Evolutionary conservation across 1,140 invertebrate species (phyloP).

Genomic region (Drosophila ironensis): DNA sequence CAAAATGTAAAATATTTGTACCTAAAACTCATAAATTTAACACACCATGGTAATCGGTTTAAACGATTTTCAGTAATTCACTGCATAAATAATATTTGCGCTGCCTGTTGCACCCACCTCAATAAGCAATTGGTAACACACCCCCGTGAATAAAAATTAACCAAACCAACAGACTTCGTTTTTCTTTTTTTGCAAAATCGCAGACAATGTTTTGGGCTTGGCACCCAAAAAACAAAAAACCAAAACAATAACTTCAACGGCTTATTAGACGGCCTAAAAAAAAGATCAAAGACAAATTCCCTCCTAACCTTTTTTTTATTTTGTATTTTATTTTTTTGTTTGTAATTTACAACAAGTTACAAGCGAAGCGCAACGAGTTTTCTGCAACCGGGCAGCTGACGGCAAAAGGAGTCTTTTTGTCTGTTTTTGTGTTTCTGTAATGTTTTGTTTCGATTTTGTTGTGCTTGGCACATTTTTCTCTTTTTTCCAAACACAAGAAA

Average conservation of each 20-base stretch:
- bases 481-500: constrained; percentile 60
- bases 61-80: not conserved
- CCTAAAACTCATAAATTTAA: too few species aligned
- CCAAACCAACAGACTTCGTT: constrained; percentile 11
- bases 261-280: constrained; percentile 47
- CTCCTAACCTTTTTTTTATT: constrained; percentile 26
- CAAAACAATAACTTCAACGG: constrained; percentile 23
- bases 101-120: constrained; percentile 36
- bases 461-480: constrained; percentile 21
- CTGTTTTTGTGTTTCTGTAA: too few species aligned
- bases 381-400: constrained; percentile 67
- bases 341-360: constrained; percentile 62
- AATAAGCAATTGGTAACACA: constrained; percentile 22
- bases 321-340: constrained; percentile 30
- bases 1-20: too few species aligned
- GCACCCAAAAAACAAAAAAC: constrained; percentile 7
- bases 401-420: constrained; percentile 32
- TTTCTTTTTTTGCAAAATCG: constrained; percentile 14
- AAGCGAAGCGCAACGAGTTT: constrained; percentile 70
- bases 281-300: constrained; percentile 46
- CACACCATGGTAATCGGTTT: too few species aligned
- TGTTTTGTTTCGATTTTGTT: constrained; percentile 26
- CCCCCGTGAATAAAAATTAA: constrained; percentile 19
- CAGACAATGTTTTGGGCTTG: not conserved
- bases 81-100: not conserved